phyloP scores from a whole-genome alignment of 2,888 invertebrate species.

The Ferrisia virgata region DNA sequence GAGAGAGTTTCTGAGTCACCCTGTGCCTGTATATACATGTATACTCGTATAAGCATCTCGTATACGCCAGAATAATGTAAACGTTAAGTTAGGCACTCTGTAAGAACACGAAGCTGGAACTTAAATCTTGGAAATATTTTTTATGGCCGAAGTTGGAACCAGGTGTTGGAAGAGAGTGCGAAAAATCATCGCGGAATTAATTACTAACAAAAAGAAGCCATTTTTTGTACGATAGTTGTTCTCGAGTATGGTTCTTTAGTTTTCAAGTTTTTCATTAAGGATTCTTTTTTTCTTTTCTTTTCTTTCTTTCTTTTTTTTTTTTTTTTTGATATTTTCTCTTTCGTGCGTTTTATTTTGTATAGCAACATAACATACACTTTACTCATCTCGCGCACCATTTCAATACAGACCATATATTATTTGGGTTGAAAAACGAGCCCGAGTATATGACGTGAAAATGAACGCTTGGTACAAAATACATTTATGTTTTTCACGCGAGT shows the following conservation, averaged over 20 bases:
- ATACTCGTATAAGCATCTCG: too few relatives aligned
- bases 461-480: conserved; percentile 4
- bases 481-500: conserved; percentile 9
- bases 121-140: too few relatives aligned
- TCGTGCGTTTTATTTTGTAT: neutral
- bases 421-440: neutral
- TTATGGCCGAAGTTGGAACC: neutral
- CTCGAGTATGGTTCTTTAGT: neutral
- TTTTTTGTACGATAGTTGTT: neutral
- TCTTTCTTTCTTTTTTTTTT: too few relatives aligned
- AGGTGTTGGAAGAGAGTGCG: neutral
- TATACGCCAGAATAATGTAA: too few relatives aligned
- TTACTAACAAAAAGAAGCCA: neutral
- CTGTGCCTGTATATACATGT: too few relatives aligned
- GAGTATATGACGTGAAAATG: conserved; percentile 17
- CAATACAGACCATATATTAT: neutral
- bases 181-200: neutral
- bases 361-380: neutral
- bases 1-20: too few relatives aligned
- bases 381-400: neutral
- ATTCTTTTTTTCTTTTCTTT: neutral
- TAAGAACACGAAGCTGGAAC: too few relatives aligned
- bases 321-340: too few relatives aligned
- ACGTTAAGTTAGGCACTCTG: too few relatives aligned
- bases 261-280: neutral